phyloP scores from a whole-genome alignment of 2,797 vertebrate genomes.

The Hapalemur alaotrensis region DNA sequence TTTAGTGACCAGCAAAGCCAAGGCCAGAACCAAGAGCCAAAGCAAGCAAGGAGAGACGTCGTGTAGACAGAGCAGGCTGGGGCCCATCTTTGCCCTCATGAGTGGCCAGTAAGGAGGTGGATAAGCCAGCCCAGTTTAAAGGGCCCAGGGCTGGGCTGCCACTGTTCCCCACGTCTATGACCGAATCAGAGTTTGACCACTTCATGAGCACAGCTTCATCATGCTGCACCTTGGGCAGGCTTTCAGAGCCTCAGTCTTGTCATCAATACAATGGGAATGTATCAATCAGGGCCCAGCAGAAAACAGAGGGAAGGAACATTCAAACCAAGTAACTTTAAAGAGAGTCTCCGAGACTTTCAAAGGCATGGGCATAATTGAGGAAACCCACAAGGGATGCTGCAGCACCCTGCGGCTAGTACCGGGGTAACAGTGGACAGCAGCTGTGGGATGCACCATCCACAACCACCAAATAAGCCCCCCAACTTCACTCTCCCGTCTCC shows the following conservation, averaged over 20 bases:
- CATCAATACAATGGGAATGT: not conserved
- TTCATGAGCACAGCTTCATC: not conserved
- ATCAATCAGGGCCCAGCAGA: not conserved
- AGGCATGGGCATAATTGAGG: not conserved
- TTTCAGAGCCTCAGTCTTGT: not conserved
- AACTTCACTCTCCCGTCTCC: not conserved
- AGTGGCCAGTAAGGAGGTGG: not conserved
- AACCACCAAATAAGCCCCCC: not conserved
- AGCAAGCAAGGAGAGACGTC: not conserved
- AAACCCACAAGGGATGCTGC: not conserved
- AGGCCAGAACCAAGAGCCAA: not conserved
- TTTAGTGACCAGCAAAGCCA: not conserved
- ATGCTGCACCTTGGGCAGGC: not conserved
- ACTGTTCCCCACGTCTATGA: not conserved
- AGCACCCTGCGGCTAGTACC: not conserved
- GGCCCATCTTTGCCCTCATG: not conserved
- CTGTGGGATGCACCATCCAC: not conserved
- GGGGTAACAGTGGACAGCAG: not conserved
- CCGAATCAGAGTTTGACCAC: not conserved
- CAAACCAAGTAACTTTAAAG: not conserved
- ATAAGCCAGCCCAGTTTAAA: not conserved
- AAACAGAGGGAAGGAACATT: not conserved
- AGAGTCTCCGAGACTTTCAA: not conserved
- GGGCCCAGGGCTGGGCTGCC: not conserved
- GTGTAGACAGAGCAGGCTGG: not conserved